phyloP scores from a whole-genome alignment of 2,113 vertebrate genomes.

The Tragelaphus strepsiceros region DNA sequence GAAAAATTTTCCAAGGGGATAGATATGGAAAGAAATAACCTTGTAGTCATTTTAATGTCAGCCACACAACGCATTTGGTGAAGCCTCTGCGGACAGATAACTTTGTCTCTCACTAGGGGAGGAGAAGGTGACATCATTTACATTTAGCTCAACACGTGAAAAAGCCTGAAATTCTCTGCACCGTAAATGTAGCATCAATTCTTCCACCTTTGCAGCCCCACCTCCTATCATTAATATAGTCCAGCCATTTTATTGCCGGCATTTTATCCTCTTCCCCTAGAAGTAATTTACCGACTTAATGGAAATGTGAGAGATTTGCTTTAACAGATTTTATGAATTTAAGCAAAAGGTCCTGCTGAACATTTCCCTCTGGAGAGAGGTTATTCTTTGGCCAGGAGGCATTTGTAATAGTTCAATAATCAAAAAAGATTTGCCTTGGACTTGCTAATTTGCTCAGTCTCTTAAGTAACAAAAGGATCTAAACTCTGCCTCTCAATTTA shows the following conservation, averaged over 20 bases:
- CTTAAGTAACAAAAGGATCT: conserved; percentile 72
- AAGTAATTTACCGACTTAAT: conserved; percentile 79
- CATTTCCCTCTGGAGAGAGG: conserved; percentile 56
- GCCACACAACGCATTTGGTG: conserved; percentile 53
- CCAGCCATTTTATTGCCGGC: conserved; percentile 61
- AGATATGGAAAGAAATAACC: conserved; percentile 73
- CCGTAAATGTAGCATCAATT: conserved; percentile 75
- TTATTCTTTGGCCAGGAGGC: conserved; percentile 65
- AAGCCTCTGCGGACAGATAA: conserved; percentile 72
- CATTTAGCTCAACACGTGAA: conserved; percentile 77
- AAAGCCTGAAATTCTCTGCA: conserved; percentile 75
- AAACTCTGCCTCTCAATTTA: conserved; percentile 72
- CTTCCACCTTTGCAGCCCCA: conserved; percentile 67
- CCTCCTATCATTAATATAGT: conserved; percentile 77
- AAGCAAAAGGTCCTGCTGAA: conserved; percentile 65
- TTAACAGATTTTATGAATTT: conserved; percentile 75
- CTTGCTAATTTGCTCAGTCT: conserved; percentile 72
- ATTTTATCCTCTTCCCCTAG: conserved; percentile 73
- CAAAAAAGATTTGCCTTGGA: conserved; percentile 70
- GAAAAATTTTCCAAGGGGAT: conserved; percentile 69
- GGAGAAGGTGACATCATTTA: conserved; percentile 78
- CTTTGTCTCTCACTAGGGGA: conserved; percentile 73
- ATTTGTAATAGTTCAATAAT: conserved; percentile 71
- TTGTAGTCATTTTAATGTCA: conserved; percentile 76
- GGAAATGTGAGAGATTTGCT: conserved; percentile 77